Conservation (phyloP, 2,797 vertebrate genomes). For the Lepus townsendii region DNA sequence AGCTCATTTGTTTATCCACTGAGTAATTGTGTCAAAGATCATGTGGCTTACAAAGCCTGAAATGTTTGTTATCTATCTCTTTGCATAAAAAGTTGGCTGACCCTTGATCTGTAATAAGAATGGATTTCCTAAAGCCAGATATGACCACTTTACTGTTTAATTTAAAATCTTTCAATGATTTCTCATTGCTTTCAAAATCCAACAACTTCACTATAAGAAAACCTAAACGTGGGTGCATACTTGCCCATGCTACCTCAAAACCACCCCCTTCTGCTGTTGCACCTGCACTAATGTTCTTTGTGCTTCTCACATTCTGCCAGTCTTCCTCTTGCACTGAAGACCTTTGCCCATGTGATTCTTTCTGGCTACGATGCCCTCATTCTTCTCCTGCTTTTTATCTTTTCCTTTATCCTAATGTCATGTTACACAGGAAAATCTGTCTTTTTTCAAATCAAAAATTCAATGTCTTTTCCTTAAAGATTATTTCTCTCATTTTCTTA, state of each 20-base stretch:
- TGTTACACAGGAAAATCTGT: background rate
- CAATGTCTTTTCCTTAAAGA: background rate
- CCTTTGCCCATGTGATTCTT: background rate
- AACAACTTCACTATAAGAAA: background rate
- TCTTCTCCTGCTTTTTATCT: background rate
- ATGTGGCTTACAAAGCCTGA: background rate
- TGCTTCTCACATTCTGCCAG: background rate
- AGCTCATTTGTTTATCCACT: background rate
- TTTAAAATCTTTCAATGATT: constrained; percentile 40
- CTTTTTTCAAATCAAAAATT: constrained; percentile 11
- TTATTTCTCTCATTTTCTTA: background rate
- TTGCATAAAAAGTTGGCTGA: background rate
- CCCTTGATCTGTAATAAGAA: background rate
- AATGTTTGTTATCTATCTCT: background rate
- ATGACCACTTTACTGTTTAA: background rate
- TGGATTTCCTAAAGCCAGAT: background rate
- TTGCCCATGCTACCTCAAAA: background rate
- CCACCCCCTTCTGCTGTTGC: background rate
- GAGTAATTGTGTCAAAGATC: background rate
- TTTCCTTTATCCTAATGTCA: background rate
- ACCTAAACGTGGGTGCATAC: too few relatives aligned
- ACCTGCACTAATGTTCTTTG: too few relatives aligned
- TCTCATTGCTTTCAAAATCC: background rate
- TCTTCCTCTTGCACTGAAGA: background rate
- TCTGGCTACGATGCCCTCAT: background rate